Base-by-base conservation (phyloP, 2,113 vertebrate species). In the Vimba vimba region DNA sequence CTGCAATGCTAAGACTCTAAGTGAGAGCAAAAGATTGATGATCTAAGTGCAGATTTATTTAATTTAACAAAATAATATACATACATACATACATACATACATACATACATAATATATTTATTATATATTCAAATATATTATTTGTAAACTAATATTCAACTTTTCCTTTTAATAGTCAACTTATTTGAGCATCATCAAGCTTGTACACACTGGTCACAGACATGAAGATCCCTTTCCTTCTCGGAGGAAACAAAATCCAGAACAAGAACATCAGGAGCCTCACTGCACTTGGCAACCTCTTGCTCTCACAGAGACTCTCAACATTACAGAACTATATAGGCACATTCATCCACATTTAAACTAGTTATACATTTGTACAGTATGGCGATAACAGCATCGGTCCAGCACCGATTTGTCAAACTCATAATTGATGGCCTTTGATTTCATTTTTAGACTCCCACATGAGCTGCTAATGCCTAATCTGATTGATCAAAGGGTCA, bases 401-500 rank as follows among this genome's bases (percentile, higher is more conserved):
- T 64, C 39, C 30, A 36, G 79, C 73, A 74, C 21, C 45, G 74
- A 82, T 68, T 82, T 88, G 43, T 84, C 45, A 79, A 69, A 82
- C 12, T 62, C 39, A 86, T 90, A 88, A 90, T 87, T 89, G 90
- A 91, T 90, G 83, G 90, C 23, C 87, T 7, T 81, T 83, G 79
- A 25, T 87, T 60, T 87, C 60, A 84, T 80, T 87, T 88, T 85
- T 76, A 84, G 68, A 85, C 55, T 66, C 19, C 21, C 80, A 76
- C 43, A 73, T 47, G 73, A 85, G 73, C 75, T 78, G 74, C 60
- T 86, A 87, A 83, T 59, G 52, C 33, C 73, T 30, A n/a, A 45
- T 68, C 52, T 84, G 82, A 91, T 93, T 90, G 90, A 84, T 91
- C 84, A 33, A 66, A 79, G 80, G 84, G 88, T 84, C 66, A 85